These are phyloP conservation scores for Hippocampus barbouri DNA, from an alignment of 2,113 vertebrate genomes.

Conservation along the genomic window DNA sequence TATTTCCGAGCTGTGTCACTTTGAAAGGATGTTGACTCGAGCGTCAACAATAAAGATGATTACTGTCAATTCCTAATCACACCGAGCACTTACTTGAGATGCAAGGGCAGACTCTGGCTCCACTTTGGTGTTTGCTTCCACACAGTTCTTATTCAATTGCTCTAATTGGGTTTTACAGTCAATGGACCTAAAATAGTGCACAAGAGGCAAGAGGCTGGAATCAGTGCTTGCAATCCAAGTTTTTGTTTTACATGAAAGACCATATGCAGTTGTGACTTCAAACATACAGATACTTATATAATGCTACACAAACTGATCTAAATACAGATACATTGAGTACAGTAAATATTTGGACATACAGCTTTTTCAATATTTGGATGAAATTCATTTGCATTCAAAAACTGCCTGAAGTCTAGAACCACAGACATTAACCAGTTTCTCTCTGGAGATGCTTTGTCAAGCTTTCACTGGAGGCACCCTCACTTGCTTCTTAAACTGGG, in stretches of 20 bases:
- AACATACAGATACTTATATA: background rate
- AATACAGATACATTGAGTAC: too few species aligned
- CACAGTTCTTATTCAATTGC: conserved; percentile 73
- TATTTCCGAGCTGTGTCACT: background rate
- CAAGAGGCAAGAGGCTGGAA: background rate
- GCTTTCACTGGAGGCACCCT: too few species aligned
- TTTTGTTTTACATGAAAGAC: background rate
- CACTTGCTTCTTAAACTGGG: too few species aligned
- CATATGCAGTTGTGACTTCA: background rate
- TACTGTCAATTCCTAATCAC: conserved; percentile 6
- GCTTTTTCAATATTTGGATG: too few species aligned
- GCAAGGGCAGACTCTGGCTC: conserved; percentile 82
- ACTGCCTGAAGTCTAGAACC: too few species aligned
- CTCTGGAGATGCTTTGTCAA: too few species aligned
- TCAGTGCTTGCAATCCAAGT: background rate
- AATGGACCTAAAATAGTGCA: conserved; percentile 75
- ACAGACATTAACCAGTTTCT: too few species aligned
- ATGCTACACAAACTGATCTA: too few species aligned
- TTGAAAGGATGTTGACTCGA: conserved; percentile 22
- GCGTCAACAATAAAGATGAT: conserved; percentile 26
- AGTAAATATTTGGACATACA: too few species aligned
- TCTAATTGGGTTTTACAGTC: conserved; percentile 85
- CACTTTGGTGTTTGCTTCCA: conserved; percentile 78
- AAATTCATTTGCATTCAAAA: too few species aligned
- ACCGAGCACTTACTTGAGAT: conserved; percentile 80